A percentile compares a stretch with the other conserved stretches of the same genome.
These are phyloP conservation scores for Stictocephala bisonia DNA, from an alignment of 2,888 invertebrate species.

Conservation along the genomic window DNA sequence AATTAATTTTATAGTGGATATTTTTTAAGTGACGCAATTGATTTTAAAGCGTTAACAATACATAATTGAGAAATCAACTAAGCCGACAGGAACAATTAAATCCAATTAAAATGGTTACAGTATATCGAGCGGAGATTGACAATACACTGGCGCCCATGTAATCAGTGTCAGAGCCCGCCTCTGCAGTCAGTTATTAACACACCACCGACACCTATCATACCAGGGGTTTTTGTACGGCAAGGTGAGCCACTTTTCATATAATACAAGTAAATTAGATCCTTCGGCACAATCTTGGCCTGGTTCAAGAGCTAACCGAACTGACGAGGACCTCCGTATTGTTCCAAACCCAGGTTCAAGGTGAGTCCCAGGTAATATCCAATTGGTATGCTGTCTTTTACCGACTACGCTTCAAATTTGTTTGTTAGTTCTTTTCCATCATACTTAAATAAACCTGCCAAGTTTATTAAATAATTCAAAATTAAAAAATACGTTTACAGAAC, in stretches of 20 bases:
- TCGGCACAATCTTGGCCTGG: slow-evolving; percentile 12
- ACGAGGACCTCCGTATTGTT: slow-evolving; percentile 28
- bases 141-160: background rate
- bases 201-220: slow-evolving; percentile 30
- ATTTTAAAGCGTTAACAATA: no score
- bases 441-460: no score
- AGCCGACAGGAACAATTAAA: no score
- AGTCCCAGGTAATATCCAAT: background rate
- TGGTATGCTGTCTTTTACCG: no score
- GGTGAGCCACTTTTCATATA: slow-evolving; percentile 29
- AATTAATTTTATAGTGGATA: no score
- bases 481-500: no score
- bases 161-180: slow-evolving; percentile 23
- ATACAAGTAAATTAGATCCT: slow-evolving; percentile 3
- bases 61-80: no score
- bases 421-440: no score
- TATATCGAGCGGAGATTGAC: slow-evolving; percentile 23
- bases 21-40: no score
- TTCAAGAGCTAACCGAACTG: background rate
- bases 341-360: no score
- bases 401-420: no score
- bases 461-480: no score
- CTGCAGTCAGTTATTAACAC: slow-evolving; percentile 33
- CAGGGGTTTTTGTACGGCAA: background rate
- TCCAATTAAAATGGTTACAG: slow-evolving; percentile 2